phyloP scores from a whole-genome alignment of 37 sponge, comb jelly and placozoan genomes.

The Theonella swinhoei region DNA sequence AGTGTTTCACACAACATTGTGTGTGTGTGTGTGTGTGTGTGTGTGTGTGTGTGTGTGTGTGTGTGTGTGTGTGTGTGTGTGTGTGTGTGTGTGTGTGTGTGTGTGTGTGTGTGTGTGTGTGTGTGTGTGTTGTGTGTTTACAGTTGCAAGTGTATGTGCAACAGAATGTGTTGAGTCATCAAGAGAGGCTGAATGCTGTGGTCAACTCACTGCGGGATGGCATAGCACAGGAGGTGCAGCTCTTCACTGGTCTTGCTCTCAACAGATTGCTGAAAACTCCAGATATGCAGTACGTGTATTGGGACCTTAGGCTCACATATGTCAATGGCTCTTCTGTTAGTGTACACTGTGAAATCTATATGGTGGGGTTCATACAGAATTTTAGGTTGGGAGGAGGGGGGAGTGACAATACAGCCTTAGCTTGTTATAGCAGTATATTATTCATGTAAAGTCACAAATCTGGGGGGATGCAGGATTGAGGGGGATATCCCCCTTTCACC shows the following conservation, averaged over 20 bases:
- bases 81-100: neutral
- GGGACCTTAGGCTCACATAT: too few species aligned
- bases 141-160: slow-evolving; percentile 40
- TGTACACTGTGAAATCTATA: too few species aligned
- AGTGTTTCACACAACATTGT: too few species aligned
- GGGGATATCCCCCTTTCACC: too few species aligned
- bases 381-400: too few species aligned
- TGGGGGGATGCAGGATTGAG: too few species aligned
- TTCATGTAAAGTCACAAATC: too few species aligned
- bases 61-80: neutral
- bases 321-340: too few species aligned
- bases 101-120: neutral
- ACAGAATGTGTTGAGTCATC: slow-evolving; percentile 20
- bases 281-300: neutral
- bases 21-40: neutral
- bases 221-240: slow-evolving; percentile 5
- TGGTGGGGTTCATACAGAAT: too few species aligned
- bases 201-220: neutral
- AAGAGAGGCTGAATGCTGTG: slow-evolving; percentile 3
- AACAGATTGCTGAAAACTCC: slow-evolving; percentile 9
- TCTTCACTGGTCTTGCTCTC: slow-evolving; percentile 22
- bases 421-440: too few species aligned
- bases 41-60: neutral
- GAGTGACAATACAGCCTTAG: too few species aligned
- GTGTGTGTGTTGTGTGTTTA: neutral